Percentiles rank a stretch among this genome's conserved stretches.
Evolutionary conservation across 2,888 invertebrate genomes (phyloP).

Genomic region (Aphodius granarius): DNA sequence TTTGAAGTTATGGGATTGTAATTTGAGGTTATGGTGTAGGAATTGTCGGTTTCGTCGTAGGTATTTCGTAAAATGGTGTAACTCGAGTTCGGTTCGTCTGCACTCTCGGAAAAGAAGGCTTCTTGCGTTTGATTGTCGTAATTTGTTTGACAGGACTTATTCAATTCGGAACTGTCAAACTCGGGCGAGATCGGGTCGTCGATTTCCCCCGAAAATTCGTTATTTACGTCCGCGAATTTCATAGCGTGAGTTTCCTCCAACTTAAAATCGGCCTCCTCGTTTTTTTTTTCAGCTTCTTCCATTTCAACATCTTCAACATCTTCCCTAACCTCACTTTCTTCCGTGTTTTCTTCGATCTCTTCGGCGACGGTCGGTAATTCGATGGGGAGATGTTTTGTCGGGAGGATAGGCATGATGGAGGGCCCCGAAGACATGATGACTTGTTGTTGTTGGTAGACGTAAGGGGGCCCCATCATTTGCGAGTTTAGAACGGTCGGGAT

Average conservation of each 20-base stretch:
- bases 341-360: background rate
- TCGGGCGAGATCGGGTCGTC: background rate
- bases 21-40: constrained; percentile 12
- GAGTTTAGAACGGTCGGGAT: constrained; percentile 56
- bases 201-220: background rate
- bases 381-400: constrained; percentile 26
- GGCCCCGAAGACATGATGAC: constrained; percentile 57
- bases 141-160: constrained; percentile 52
- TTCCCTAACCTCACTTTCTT: background rate
- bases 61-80: constrained; percentile 28
- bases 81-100: constrained; percentile 23
- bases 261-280: constrained; percentile 23
- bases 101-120: constrained; percentile 1
- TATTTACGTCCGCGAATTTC: background rate
- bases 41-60: constrained; percentile 21
- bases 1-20: constrained; percentile 8
- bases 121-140: constrained; percentile 5
- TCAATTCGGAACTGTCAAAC: constrained; percentile 41
- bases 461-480: constrained; percentile 56
- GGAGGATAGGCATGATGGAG: constrained; percentile 46
- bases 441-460: constrained; percentile 60
- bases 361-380: constrained; percentile 17
- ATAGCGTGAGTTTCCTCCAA: constrained; percentile 2
- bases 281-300: constrained; percentile 21
- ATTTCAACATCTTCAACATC: constrained; percentile 18